Conservation (phyloP, 2,888 invertebrate species). For the Rhorus exstirpatorius region DNA sequence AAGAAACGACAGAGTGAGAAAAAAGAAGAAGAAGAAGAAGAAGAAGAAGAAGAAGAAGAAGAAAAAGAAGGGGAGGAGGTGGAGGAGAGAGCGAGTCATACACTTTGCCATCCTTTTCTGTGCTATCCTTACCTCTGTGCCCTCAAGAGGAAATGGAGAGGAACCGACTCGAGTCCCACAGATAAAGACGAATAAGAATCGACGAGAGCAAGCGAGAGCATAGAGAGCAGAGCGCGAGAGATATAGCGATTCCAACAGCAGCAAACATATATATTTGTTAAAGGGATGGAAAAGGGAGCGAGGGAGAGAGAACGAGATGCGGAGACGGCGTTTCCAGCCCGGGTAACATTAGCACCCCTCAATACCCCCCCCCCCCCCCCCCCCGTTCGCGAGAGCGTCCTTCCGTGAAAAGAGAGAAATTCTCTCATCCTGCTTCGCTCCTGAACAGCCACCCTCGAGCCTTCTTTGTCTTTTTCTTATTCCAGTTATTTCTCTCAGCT, state of each 20-base stretch:
- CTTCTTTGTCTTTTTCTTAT: constrained; percentile 65
- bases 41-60: constrained; percentile 50
- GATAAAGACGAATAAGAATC: constrained; percentile 86
- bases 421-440: constrained; percentile 57
- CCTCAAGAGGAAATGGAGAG: constrained; percentile 86
- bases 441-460: constrained; percentile 57
- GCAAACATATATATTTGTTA: constrained; percentile 21
- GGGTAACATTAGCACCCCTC: constrained; percentile 85
- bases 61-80: constrained; percentile 34
- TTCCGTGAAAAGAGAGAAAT: constrained; percentile 66
- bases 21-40: constrained; percentile 29
- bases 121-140: constrained; percentile 71
- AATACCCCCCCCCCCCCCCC: constrained; percentile 81
- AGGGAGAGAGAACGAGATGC: constrained; percentile 84
- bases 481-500: constrained; percentile 50
- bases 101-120: constrained; percentile 46
- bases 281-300: constrained; percentile 51
- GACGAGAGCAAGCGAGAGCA: constrained; percentile 80
- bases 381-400: constrained; percentile 69
- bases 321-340: constrained; percentile 86
- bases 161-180: constrained; percentile 85
- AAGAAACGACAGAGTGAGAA: constrained; percentile 57
- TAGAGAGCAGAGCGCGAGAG: constrained; percentile 39
- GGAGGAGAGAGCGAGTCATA: constrained; percentile 64
- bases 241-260: constrained; percentile 47